A percentile compares a stretch with the other conserved stretches of the same genome.
Conservation (phyloP, 2,888 invertebrate species). For the Caenorhabditis sp. region DNA sequence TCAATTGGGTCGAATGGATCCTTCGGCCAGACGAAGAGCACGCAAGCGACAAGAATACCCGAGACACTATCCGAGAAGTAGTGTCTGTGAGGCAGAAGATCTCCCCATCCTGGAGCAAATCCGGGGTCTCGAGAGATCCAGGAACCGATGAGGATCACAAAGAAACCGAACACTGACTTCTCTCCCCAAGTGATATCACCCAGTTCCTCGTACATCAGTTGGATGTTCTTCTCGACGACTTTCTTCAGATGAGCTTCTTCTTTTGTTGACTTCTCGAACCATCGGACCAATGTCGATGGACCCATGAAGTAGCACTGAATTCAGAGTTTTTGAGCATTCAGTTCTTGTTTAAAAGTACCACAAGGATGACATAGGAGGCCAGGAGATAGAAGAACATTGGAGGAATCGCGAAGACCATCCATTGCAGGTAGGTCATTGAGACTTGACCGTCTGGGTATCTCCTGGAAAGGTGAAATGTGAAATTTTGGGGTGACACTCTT, state of each 20-base stretch:
- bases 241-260: conserved; percentile 52
- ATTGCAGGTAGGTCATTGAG: conserved; percentile 67
- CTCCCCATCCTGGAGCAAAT: conserved; percentile 63
- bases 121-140: conserved; percentile 69
- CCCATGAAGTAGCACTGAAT: conserved; percentile 59
- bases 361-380: conserved; percentile 66
- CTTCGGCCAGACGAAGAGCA: conserved; percentile 68
- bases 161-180: conserved; percentile 57
- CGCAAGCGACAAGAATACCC: conserved; percentile 59
- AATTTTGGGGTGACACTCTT: too few relatives aligned
- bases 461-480: too few relatives aligned
- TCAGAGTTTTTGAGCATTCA: not conserved
- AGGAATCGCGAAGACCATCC: conserved; percentile 71
- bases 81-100: conserved; percentile 35
- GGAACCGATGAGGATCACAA: conserved; percentile 54
- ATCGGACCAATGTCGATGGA: conserved; percentile 32
- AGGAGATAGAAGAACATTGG: conserved; percentile 66
- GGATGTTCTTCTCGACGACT: conserved; percentile 60
- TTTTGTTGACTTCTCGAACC: conserved; percentile 45
- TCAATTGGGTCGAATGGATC: conserved; percentile 44
- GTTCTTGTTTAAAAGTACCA: conserved; percentile 23
- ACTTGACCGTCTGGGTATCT: conserved; percentile 59
- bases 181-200: conserved; percentile 65
- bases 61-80: conserved; percentile 62
- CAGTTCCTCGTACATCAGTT: conserved; percentile 51